These are phyloP conservation scores for Hippolais icterina DNA, from an alignment of 2,113 vertebrate genomes.

Conservation along the genomic window DNA sequence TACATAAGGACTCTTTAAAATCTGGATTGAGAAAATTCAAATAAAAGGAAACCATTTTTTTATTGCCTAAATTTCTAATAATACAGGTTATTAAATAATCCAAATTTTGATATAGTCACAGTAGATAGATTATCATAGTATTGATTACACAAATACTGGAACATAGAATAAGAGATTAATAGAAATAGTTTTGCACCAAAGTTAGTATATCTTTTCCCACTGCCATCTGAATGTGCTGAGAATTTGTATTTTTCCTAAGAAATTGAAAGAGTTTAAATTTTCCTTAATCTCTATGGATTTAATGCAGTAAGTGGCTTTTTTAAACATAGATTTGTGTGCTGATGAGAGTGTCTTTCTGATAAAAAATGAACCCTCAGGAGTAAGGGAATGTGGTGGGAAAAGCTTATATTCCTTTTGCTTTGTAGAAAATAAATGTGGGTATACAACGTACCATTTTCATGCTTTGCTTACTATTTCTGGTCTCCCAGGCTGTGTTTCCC, in stretches of 20 bases:
- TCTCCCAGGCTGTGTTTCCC: not conserved
- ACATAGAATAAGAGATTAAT: not conserved
- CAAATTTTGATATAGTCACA: not conserved
- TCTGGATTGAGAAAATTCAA: not conserved
- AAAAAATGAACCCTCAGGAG: not conserved
- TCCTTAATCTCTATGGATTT: not conserved
- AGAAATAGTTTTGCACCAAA: not conserved
- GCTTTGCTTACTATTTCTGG: conserved; percentile 12
- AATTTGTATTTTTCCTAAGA: not conserved
- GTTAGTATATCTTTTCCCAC: not conserved
- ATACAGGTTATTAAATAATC: not conserved
- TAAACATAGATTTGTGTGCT: not conserved
- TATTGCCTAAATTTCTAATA: not conserved
- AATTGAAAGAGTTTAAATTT: not conserved
- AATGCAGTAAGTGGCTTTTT: not conserved
- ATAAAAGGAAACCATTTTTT: not conserved
- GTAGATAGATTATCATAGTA: not conserved
- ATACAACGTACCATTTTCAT: not conserved
- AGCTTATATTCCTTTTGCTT: not conserved
- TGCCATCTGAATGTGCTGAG: not conserved
- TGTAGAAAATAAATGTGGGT: not conserved
- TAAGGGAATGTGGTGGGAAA: conserved; percentile 13
- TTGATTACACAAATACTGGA: not conserved
- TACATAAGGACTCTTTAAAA: not conserved
- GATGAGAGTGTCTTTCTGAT: not conserved